Base-by-base conservation (phyloP, 2,113 vertebrate genomes). In the Chaetops frenatus region DNA sequence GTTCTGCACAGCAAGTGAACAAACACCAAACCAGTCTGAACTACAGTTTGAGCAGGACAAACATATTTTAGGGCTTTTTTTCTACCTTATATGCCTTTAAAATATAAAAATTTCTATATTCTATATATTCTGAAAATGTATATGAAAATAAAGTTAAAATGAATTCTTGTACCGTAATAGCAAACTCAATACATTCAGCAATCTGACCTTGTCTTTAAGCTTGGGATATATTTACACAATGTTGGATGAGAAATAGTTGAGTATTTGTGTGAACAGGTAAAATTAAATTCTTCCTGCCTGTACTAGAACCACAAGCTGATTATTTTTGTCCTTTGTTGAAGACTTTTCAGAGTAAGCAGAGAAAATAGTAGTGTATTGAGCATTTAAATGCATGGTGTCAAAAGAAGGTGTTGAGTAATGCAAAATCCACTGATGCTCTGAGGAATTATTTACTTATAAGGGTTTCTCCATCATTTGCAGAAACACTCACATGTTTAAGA, bases 101-200 rank as follows among this genome's bases (percentile, higher is more conserved):
- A 92, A 88, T 92, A 87, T 89, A 91, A 47, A 14, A 24, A 95
- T 97, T 97, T 92, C 80, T 97, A 77, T 96, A 91, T 88, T 98
- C 81, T 97, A 86, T 97, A 96, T 96, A 90, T 92, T 95, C 92
- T 96, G 95, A 86, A 92, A 93, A 51, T 97, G 94, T 97, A 95
- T 67, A 53, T 95, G 91, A 94, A 95, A 98, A 98, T 98, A 97
- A 97, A 97, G 65, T 88, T 91, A 82, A 94, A 96, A 86, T 24
- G 31, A 96, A 79, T 90, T 90, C 33, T 94, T 92, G 31, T 78
- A 61, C 85, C 58, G 28, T 95, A 92, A 61, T 50, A 69, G 57
- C 67, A 81, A 93, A 47, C 28, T 95, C 14, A 3, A 56, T 87
- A 71, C 81, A 57, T 84, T 70, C 60, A 81, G 40, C 71, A 72